Conservation (phyloP, 1,140 invertebrate genomes). For the Macrocentrus cingulum region DNA sequence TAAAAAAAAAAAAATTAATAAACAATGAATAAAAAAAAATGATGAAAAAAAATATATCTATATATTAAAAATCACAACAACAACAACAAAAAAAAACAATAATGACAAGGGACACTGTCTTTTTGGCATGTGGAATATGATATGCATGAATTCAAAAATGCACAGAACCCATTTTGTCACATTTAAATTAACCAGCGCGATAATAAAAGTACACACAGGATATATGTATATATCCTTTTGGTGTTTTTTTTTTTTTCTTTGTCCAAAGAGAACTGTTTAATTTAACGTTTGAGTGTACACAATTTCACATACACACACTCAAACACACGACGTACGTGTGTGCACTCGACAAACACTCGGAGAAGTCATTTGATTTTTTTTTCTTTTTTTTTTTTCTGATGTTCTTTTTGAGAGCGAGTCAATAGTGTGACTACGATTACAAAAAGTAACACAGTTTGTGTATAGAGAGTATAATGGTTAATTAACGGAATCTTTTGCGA, state of each 20-base stretch:
- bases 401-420: no score
- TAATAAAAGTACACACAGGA: constrained; percentile 27
- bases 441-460: constrained; percentile 45
- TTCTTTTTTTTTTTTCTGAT: no score
- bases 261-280: constrained; percentile 3
- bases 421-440: constrained; percentile 32
- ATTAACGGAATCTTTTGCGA: constrained; percentile 25
- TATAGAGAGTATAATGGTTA: constrained; percentile 50
- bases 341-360: no score
- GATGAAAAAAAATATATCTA: no score
- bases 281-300: neutral
- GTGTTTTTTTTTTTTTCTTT: neutral
- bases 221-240: constrained; percentile 24
- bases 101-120: constrained; percentile 47
- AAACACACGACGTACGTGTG: no score
- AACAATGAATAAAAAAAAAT: no score
- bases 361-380: no score
- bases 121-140: constrained; percentile 62
- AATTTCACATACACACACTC: neutral
- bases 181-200: constrained; percentile 26
- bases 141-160: constrained; percentile 60
- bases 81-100: constrained; percentile 26
- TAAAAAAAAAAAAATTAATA: no score
- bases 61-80: no score
- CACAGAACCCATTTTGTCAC: constrained; percentile 49